These are phyloP conservation scores for Myotis vivesi DNA, from an alignment of 2,797 vertebrate genomes.

Conservation along the genomic window DNA sequence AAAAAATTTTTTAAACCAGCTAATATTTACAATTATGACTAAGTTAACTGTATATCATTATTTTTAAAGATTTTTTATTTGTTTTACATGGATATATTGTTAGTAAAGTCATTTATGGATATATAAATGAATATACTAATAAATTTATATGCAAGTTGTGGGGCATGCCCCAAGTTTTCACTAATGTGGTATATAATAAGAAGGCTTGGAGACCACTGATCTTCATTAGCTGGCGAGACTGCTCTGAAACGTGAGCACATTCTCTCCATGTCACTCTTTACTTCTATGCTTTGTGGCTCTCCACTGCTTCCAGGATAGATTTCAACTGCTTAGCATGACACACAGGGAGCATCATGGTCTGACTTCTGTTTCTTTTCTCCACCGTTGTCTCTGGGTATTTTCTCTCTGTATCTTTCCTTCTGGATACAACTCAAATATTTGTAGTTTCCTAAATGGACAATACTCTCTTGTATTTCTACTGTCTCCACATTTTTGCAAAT, in stretches of 20 bases:
- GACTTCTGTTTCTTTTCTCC: neutral
- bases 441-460: neutral
- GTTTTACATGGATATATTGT: neutral
- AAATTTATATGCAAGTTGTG: neutral
- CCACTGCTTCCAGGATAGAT: neutral
- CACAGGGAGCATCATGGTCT: neutral
- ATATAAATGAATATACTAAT: neutral
- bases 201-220: neutral
- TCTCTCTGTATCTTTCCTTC: neutral
- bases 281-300: neutral
- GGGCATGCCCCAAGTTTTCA: neutral
- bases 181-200: neutral
- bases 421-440: neutral
- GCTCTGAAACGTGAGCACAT: neutral
- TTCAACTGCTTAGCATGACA: neutral
- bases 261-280: neutral
- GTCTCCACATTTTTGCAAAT: neutral
- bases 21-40: neutral
- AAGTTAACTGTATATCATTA: neutral
- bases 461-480: neutral
- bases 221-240: neutral
- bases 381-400: neutral
- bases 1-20: constrained; percentile 27
- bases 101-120: neutral
- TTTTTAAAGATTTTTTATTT: neutral